phyloP scores from a whole-genome alignment of 2,113 vertebrate genomes.

The Chamaea fasciata region DNA sequence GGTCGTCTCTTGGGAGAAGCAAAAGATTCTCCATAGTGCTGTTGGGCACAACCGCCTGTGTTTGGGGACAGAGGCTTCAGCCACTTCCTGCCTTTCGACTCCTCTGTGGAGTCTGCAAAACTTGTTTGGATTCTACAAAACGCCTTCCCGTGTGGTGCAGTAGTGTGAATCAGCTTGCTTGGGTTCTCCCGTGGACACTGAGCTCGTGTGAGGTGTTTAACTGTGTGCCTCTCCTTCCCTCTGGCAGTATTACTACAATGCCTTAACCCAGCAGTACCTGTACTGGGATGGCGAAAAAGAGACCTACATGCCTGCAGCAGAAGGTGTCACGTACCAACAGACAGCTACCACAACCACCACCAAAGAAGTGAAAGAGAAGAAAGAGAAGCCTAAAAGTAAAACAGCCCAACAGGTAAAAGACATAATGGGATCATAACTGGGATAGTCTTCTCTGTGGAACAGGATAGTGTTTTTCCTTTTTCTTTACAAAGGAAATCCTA shows the following conservation, averaged over 20 bases:
- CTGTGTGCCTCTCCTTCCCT: neutral
- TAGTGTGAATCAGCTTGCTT: neutral
- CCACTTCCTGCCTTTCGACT: neutral
- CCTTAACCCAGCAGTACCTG: conserved; percentile 94
- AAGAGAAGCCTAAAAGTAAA: conserved; percentile 98
- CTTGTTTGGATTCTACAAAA: neutral
- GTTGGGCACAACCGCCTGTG: neutral
- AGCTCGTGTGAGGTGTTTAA: neutral
- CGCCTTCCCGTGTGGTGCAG: neutral
- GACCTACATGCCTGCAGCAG: conserved; percentile 85
- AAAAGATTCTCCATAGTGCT: neutral
- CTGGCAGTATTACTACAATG: conserved; percentile 94
- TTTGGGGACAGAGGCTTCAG: neutral
- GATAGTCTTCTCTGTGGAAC: neutral
- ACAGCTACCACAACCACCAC: conserved; percentile 47
- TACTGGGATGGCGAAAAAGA: conserved; percentile 98
- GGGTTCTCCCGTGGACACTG: neutral
- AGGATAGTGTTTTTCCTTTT: neutral
- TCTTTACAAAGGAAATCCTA: neutral
- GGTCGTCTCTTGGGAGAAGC: neutral
- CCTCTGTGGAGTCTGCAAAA: neutral
- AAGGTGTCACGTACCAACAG: conserved; percentile 71
- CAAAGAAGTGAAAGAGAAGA: conserved; percentile 91
- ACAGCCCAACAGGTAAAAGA: conserved; percentile 92
- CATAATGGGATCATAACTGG: neutral